Conservation (phyloP, 2,797 vertebrate species). For the Anisognathus igniventris region DNA sequence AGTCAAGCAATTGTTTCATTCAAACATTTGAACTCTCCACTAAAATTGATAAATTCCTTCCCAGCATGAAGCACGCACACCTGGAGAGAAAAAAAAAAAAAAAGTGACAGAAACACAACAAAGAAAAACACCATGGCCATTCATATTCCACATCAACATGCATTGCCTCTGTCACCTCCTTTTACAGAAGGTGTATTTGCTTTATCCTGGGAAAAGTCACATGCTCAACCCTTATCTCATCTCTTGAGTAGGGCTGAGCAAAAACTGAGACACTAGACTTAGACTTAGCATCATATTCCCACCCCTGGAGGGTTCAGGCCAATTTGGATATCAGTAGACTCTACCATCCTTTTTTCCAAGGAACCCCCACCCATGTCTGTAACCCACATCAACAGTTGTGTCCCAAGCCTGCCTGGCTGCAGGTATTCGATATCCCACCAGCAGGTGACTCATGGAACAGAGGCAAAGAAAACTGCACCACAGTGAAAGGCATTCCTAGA, state of each 20-base stretch:
- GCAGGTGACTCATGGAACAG: not conserved
- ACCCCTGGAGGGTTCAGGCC: not conserved
- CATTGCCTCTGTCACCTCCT: not conserved
- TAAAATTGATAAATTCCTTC: not conserved
- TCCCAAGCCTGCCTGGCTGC: not conserved
- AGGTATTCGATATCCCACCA: not conserved
- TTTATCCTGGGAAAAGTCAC: not conserved
- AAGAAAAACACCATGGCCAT: not conserved
- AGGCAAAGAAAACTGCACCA: not conserved
- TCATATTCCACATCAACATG: not conserved
- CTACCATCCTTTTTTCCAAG: not conserved
- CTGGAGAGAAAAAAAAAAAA: not conserved
- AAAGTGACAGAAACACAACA: not conserved
- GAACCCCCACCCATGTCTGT: accelerated
- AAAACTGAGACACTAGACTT: not conserved
- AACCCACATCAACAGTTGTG: not conserved
- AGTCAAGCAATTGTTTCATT: not conserved
- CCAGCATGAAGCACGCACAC: not conserved
- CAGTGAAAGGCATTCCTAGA: not conserved
- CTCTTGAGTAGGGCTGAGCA: not conserved
- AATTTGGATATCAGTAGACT: not conserved
- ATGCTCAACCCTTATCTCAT: not conserved
- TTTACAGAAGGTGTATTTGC: not conserved
- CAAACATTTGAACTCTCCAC: not conserved
- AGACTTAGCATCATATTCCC: not conserved